A percentile compares a stretch with the other conserved stretches of the same genome.
Conservation (phyloP, 2,888 invertebrate species). For the Eupithecia dodoneata region DNA sequence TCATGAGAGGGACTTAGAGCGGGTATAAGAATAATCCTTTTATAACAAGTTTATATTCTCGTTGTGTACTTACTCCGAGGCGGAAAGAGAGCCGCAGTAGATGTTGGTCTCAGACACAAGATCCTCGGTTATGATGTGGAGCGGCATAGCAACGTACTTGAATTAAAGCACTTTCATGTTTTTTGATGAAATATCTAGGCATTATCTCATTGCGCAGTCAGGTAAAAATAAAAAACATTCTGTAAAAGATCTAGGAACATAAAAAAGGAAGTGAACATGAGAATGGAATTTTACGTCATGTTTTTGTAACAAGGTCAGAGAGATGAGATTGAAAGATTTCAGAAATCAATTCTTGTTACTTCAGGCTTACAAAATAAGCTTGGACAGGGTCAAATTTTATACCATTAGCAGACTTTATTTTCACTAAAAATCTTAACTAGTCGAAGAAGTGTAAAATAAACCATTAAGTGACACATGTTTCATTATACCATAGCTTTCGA, state of each 20-base stretch:
- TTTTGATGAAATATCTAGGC: neutral
- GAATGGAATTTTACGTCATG: too few relatives aligned
- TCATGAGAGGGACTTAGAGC: conserved; percentile 8
- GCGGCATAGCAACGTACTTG: neutral
- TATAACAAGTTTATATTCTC: neutral
- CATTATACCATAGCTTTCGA: too few relatives aligned
- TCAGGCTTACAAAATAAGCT: too few relatives aligned
- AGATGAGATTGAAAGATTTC: too few relatives aligned
- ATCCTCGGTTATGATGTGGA: neutral
- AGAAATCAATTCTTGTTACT: too few relatives aligned
- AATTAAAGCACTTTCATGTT: neutral
- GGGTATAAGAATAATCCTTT: conserved; percentile 14
- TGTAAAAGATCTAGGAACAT: neutral
- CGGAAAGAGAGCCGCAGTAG: neutral
- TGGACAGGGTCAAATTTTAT: too few relatives aligned
- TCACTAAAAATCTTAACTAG: too few relatives aligned
- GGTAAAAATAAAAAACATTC: neutral
- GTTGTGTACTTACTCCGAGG: neutral
- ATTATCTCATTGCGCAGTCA: too few relatives aligned
- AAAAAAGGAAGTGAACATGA: neutral
- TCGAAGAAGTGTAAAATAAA: too few relatives aligned
- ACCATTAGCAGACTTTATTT: too few relatives aligned
- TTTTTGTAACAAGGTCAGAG: too few relatives aligned
- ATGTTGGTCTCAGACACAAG: neutral
- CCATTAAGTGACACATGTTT: too few relatives aligned